phyloP scores from a whole-genome alignment of 1,140 invertebrate species.

The Sminthurides bifidus region DNA sequence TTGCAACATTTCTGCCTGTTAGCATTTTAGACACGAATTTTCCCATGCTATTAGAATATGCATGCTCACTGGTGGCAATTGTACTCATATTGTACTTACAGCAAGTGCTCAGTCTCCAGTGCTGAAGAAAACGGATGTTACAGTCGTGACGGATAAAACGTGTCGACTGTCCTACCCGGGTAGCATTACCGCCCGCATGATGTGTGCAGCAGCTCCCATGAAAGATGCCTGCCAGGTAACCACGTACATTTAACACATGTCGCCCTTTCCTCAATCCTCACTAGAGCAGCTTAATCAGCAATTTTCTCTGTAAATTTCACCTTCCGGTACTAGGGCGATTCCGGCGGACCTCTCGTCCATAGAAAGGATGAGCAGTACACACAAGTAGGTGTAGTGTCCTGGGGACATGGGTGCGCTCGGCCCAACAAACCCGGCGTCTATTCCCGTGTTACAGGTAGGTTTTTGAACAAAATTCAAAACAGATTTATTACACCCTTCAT shows the following conservation, averaged over 20 bases:
- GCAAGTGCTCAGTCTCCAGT: constrained; percentile 6
- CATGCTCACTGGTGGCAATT: neutral
- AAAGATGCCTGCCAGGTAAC: constrained; percentile 23
- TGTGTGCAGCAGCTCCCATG: constrained; percentile 18
- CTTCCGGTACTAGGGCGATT: neutral
- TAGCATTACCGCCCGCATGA: constrained; percentile 21
- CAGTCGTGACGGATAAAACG: constrained; percentile 15
- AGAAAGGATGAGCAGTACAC: neutral
- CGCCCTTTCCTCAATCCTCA: neutral
- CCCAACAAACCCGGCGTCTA: neutral
- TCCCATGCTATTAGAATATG: too few species aligned
- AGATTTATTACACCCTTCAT: too few species aligned
- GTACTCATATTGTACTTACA: neutral
- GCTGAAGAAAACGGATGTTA: constrained; percentile 19
- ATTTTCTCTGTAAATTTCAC: too few species aligned
- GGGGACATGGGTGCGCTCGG: constrained; percentile 3
- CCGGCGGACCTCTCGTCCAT: neutral
- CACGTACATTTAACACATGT: neutral
- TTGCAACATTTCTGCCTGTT: too few species aligned
- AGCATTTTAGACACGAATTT: too few species aligned
- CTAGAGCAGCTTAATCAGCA: too few species aligned
- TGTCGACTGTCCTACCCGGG: constrained; percentile 14
- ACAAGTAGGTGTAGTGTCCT: neutral
- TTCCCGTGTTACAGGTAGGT: constrained; percentile 1
- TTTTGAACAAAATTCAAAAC: too few species aligned